phyloP scores from a whole-genome alignment of 2,113 vertebrate species.

The Lonchura striata region DNA sequence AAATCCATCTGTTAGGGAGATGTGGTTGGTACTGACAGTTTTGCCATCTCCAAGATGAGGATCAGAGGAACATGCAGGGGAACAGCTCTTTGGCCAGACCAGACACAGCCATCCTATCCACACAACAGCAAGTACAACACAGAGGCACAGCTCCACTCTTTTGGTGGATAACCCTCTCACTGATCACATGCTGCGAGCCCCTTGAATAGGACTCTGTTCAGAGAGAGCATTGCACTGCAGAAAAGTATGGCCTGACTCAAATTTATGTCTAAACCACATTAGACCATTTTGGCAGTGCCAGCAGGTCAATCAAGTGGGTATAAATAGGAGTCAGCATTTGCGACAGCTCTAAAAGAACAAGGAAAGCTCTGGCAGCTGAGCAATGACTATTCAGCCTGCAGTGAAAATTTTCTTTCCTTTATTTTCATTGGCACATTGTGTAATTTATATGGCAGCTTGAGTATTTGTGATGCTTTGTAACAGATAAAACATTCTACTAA shows the following conservation, averaged over 20 bases:
- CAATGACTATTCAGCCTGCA: background rate
- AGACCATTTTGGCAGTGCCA: slow-evolving; percentile 5
- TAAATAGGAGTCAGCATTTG: slow-evolving; percentile 1
- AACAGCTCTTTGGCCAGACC: background rate
- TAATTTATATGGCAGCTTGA: slow-evolving; percentile 32
- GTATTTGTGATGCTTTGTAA: slow-evolving; percentile 6
- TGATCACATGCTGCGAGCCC: fast-evolving
- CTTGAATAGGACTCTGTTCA: background rate
- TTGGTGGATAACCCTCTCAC: background rate
- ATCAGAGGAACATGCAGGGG: background rate
- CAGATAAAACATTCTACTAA: slow-evolving; percentile 32
- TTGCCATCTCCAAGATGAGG: background rate
- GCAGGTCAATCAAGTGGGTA: slow-evolving; percentile 10
- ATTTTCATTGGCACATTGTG: background rate
- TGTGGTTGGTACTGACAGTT: background rate
- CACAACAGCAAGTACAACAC: background rate
- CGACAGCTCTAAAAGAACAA: background rate
- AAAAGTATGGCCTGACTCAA: background rate
- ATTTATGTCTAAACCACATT: slow-evolving; percentile 11
- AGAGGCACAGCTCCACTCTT: fast-evolving
- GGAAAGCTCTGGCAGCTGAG: slow-evolving; percentile 12
- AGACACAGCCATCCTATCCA: background rate
- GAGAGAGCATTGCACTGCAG: background rate
- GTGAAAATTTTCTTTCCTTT: slow-evolving; percentile 6
- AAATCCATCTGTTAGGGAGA: background rate